phyloP scores from a whole-genome alignment of 2,888 invertebrate genomes.

The Venustoraphidia nigricollis region DNA sequence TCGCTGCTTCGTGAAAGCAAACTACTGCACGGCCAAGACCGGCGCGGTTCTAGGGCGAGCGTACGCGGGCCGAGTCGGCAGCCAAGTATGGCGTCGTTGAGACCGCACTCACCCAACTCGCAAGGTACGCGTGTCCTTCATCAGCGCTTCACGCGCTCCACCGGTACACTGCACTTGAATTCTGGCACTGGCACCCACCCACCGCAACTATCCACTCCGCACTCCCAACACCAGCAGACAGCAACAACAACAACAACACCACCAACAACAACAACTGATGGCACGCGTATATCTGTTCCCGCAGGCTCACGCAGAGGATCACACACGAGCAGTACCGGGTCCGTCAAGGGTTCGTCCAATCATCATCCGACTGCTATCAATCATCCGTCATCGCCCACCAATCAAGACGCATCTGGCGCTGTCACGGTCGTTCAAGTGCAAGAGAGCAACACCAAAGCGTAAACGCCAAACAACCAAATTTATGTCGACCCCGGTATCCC shows the following conservation, averaged over 20 bases:
- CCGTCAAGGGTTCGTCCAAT: conserved; percentile 40
- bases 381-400: too few relatives aligned
- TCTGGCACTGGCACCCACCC: background rate
- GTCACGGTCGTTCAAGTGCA: too few relatives aligned
- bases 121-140: conserved; percentile 34
- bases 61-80: conserved; percentile 68
- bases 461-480: too few relatives aligned
- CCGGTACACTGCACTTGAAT: background rate
- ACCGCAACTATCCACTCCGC: background rate
- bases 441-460: too few relatives aligned
- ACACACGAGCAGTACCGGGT: conserved; percentile 60
- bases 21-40: conserved; percentile 57
- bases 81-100: conserved; percentile 70
- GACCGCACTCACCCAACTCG: conserved; percentile 63
- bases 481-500: too few relatives aligned
- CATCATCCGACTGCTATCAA: too few relatives aligned
- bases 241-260: background rate
- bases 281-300: conserved; percentile 3
- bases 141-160: conserved; percentile 7
- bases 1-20: conserved; percentile 70
- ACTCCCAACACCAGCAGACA: background rate
- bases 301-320: conserved; percentile 51
- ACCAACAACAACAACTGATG: background rate
- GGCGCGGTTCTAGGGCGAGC: conserved; percentile 66
- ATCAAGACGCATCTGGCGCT: too few relatives aligned